Evolutionary conservation across 2,113 vertebrate species (phyloP), one percentile per base, ranked within the genome.

Genomic region (Sigmodon hispidus): DNA sequence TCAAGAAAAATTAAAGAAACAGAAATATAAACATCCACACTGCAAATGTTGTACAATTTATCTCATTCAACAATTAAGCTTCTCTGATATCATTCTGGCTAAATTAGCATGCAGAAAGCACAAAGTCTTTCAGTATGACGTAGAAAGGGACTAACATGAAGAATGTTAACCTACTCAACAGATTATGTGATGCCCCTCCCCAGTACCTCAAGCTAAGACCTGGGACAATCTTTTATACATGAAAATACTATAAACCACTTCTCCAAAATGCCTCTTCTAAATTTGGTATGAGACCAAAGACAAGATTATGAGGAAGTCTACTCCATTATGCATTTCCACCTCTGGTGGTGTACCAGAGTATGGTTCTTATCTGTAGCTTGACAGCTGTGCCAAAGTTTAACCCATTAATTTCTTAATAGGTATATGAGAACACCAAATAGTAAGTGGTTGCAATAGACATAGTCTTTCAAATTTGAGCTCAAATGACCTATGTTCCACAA

Each of bases 121-220:
- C 57, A 43, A 31, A 90, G 9, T 2, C 84, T 17, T 55, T 94
- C 93, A 57, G 87, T 79, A 91, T 91, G 97, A 95, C 81, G 84
- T 94, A 95, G 89, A 96, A 92, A 72, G 81, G 69, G 8, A 65
- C 26, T 87, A 77, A 96, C 59, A 40, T 57, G 87, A 31, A 72
- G 83, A 43, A 84, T 34, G 69, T 21, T 85, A 88, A 31, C 69
- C 89, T 45, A 81, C 76, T 26, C 63, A 75, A 76, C 21, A 80
- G 83, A 43, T 81, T 83, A 45, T 72, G 93, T 79, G 69, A 65
- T 75, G 67, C 1, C 7, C n/a, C n/a, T n/a, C n/a, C 65, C 93
- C 57, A 70, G 63, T 79, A 72, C 76, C 84, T 89, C 48, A 59
- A 94, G 48, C 36, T 69, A 72, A 87, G 43, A 85, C 50, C 31